Evolutionary conservation across 2,888 invertebrate genomes (phyloP).

Genomic region (Xestoiulus laeticollis): DNA sequence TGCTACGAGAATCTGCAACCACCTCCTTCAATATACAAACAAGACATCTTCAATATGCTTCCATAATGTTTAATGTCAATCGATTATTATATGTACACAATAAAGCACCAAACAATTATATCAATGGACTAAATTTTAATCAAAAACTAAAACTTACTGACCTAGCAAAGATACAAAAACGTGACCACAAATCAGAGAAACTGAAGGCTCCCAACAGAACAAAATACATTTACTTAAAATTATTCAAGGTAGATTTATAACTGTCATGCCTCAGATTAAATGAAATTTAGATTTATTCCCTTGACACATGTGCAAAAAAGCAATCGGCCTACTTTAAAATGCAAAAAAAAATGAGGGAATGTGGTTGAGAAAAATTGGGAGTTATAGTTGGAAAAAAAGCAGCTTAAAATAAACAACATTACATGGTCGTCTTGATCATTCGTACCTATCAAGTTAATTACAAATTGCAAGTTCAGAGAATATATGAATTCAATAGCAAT

Average conservation of each 20-base stretch:
- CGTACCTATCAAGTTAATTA: neutral
- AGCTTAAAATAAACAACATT: neutral
- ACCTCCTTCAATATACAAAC: constrained; percentile 5
- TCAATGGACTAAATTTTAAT: neutral
- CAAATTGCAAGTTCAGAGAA: neutral
- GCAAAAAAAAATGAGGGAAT: constrained; percentile 3
- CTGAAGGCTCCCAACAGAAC: neutral
- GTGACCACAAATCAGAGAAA: neutral
- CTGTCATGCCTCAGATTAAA: neutral
- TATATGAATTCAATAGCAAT: neutral
- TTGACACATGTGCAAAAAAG: neutral
- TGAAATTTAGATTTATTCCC: neutral
- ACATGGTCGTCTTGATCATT: neutral
- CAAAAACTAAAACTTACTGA: neutral
- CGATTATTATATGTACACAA: neutral
- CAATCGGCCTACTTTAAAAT: neutral
- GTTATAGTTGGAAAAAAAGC: neutral
- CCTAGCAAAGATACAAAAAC: neutral
- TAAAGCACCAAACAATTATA: neutral
- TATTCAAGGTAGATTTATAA: neutral
- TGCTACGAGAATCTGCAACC: neutral
- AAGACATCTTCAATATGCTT: neutral
- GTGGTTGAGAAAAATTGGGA: neutral
- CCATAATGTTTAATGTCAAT: neutral
- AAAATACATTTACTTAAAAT: neutral